Conservation (phyloP, 2,113 vertebrate species). For the Ailurus styani region DNA sequence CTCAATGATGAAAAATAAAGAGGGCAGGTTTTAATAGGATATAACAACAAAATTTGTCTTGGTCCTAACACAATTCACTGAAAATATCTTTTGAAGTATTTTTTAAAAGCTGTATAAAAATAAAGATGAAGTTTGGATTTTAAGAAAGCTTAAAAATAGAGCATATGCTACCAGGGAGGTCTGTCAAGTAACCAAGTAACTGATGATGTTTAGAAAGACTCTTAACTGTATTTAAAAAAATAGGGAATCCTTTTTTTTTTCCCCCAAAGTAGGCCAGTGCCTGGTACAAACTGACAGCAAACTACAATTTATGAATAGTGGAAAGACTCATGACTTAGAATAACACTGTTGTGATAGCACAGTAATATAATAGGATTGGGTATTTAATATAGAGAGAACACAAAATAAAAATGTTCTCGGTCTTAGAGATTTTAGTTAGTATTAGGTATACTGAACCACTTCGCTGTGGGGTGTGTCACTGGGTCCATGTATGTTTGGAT, state of each 20-base stretch:
- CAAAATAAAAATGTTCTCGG: not conserved
- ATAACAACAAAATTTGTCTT: not conserved
- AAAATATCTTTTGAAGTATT: not conserved
- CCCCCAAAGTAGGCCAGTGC: not conserved
- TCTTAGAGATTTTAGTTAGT: not conserved
- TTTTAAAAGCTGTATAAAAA: constrained; percentile 10
- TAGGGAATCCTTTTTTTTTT: not conserved
- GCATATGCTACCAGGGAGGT: not conserved
- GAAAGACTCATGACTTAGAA: constrained; percentile 10
- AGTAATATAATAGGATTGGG: not conserved
- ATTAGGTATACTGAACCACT: not conserved
- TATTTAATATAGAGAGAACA: not conserved
- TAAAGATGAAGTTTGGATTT: not conserved
- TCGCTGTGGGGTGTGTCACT: not conserved
- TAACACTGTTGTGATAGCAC: not conserved
- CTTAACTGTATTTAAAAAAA: not conserved
- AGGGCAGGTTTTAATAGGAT: not conserved
- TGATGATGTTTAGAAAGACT: constrained; percentile 50
- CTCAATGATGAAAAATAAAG: not conserved
- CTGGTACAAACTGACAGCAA: constrained; percentile 17
- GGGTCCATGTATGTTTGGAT: not conserved
- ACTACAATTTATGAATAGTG: constrained; percentile 49
- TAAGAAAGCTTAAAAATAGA: constrained; percentile 52
- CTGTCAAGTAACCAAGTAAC: constrained; percentile 54
- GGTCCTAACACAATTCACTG: not conserved